These are phyloP conservation scores for Epizoanthus scotinus DNA, from an alignment of 92 coral and sea anemone genomes.

Conservation along the genomic window DNA sequence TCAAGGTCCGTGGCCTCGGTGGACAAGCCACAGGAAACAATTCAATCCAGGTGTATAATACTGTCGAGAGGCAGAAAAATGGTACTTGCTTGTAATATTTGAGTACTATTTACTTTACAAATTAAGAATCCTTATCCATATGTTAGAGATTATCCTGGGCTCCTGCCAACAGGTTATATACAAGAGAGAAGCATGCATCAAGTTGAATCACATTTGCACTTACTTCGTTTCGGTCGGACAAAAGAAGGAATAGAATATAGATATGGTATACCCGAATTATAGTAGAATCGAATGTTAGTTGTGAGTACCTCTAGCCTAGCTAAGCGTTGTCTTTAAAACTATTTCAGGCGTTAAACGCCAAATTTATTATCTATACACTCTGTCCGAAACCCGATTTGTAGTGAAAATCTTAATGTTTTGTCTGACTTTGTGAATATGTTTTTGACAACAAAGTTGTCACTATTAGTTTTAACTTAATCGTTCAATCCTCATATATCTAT, in stretches of 20 bases:
- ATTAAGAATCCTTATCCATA: constrained; percentile 65
- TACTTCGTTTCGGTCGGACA: constrained; percentile 30
- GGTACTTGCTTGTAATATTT: constrained; percentile 61
- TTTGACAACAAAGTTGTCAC: constrained; percentile 71
- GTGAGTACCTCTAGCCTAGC: constrained; percentile 53
- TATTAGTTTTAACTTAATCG: constrained; percentile 51
- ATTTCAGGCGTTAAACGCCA: constrained; percentile 86
- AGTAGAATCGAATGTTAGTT: constrained; percentile 43
- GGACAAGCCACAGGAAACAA: constrained; percentile 25
- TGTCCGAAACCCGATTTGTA: constrained; percentile 30
- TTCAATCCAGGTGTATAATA: constrained; percentile 45
- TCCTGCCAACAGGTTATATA: constrained; percentile 16
- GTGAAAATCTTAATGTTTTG: constrained; percentile 40
- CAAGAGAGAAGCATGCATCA: constrained; percentile 21
- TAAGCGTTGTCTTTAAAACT: constrained; percentile 44
- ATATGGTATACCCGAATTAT: constrained; percentile 42
- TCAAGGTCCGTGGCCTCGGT: constrained; percentile 27
- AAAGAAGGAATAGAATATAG: constrained; percentile 28
- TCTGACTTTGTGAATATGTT: constrained; percentile 46
- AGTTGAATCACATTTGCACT: constrained; percentile 24
- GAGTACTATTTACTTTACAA: constrained; percentile 81
- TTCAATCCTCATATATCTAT: constrained; percentile 36
- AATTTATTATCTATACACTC: constrained; percentile 25
- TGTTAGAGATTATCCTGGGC: constrained; percentile 52
- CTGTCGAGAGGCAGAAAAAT: constrained; percentile 47